Conservation (phyloP, 2,888 invertebrate species). For the Phyto melanocephala region DNA sequence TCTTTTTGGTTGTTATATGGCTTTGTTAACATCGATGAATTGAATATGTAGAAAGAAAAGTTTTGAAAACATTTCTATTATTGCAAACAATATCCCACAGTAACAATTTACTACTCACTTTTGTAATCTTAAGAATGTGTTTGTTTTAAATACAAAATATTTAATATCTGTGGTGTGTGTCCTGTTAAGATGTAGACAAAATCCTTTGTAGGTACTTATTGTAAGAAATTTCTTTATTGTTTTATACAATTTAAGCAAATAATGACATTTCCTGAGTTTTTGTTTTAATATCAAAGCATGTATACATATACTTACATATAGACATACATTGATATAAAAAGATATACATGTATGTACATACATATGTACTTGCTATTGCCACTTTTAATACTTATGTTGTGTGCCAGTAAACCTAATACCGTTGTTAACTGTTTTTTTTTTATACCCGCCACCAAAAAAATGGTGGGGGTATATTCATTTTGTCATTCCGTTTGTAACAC, state of each 20-base stretch:
- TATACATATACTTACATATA: no score
- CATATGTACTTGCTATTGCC: no score
- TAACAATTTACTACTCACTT: background rate
- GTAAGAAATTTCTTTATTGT: constrained; percentile 17
- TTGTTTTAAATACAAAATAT: background rate
- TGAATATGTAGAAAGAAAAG: background rate
- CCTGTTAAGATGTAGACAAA: constrained; percentile 7
- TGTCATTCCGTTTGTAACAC: no score
- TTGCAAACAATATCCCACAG: background rate
- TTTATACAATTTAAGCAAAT: constrained; percentile 51
- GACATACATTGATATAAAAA: background rate
- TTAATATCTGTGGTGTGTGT: constrained; percentile 32
- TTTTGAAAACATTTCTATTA: constrained; percentile 12
- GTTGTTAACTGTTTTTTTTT: constrained; percentile 37
- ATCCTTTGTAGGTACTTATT: constrained; percentile 26
- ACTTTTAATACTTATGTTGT: no score
- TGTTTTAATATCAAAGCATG: constrained; percentile 44
- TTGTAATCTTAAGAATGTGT: background rate
- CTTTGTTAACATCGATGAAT: background rate
- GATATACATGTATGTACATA: background rate
- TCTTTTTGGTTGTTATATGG: background rate
- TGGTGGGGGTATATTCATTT: no score
- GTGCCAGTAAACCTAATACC: background rate
- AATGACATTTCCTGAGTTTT: constrained; percentile 76
- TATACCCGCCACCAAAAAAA: no score